phyloP scores from a whole-genome alignment of 2,888 invertebrate species.

The Ecdyonurus torrentis region DNA sequence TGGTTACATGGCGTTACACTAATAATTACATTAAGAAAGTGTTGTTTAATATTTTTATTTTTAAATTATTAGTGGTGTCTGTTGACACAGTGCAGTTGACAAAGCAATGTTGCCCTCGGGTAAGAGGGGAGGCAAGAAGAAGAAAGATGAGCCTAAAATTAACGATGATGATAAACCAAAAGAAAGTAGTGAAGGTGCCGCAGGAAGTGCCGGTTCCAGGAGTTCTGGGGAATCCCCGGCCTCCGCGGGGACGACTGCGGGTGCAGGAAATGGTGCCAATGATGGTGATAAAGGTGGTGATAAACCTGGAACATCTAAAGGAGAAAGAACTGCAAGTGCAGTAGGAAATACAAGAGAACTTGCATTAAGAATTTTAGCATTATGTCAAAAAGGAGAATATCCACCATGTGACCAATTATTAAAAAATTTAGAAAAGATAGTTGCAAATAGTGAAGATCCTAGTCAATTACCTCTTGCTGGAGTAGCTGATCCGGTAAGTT shows the following conservation, averaged over 20 bases:
- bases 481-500: not conserved
- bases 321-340: conserved; percentile 14
- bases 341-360: conserved; percentile 11
- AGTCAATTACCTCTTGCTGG: not conserved
- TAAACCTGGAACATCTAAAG: conserved; percentile 11
- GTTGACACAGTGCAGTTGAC: not conserved
- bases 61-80: not conserved
- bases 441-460: not conserved
- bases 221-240: not conserved
- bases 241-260: conserved; percentile 6
- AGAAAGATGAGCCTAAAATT: not conserved
- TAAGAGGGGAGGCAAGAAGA: not conserved
- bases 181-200: not conserved
- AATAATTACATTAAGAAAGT: not conserved
- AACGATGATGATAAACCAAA: not conserved
- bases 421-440: not conserved
- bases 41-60: not conserved
- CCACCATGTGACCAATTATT: not conserved
- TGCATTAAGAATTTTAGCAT: not conserved
- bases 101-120: not conserved
- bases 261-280: not conserved
- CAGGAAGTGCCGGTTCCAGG: not conserved
- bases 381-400: conserved; percentile 7
- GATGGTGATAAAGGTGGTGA: conserved; percentile 5
- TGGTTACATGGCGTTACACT: not conserved